Evolutionary conservation across 2,113 vertebrate species (phyloP), one percentile per base, ranked within the genome.

Genomic region (Anolis carolinensis): DNA sequence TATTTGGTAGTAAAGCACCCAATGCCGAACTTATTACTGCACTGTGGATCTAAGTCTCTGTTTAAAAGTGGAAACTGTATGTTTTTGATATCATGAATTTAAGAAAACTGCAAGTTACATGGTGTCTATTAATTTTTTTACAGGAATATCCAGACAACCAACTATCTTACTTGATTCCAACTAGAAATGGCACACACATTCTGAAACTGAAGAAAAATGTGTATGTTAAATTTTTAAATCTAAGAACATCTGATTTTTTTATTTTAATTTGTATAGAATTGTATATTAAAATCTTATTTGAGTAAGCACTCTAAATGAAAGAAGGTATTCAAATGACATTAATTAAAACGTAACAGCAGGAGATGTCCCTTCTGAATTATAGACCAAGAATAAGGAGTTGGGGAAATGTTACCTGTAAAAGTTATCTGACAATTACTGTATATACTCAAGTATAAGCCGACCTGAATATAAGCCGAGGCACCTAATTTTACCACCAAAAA

Each of bases 181-280:
- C 94, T 83, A 92, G 86, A 87, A 95, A 94, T 75, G 90, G 90
- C 87, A 94, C 93, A 0, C 93, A 95, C 4, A 71, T 94, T 59
- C 90, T 96, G 34, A 93, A 93, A 62, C 90, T 96, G 74, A 91
- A 91, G 91, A 95, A 86, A 89, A 96, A 96, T 85, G 94, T 93
- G 95, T 96, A 96, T 36, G 94, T 89, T 81, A 25, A 78, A 65
- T 71, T 67, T 59, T 30, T 75, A 82, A 5, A 27, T 1, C 50
- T 59, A 59, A 59, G 55, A 16, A 59, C 18, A 59, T 79, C 52
- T 7, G 0, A 16, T 36, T 75, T 0, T 1, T 81, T 18, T 16
- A 59, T 52, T 55, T 65, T 81, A 34, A 16, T 74, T 88, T 30
- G 67, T 1, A 48, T 73, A 16, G 14, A 21, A 14, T 89, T 91